phyloP scores from a whole-genome alignment of 2,113 vertebrate genomes.

The Platysternon megacephalum region DNA sequence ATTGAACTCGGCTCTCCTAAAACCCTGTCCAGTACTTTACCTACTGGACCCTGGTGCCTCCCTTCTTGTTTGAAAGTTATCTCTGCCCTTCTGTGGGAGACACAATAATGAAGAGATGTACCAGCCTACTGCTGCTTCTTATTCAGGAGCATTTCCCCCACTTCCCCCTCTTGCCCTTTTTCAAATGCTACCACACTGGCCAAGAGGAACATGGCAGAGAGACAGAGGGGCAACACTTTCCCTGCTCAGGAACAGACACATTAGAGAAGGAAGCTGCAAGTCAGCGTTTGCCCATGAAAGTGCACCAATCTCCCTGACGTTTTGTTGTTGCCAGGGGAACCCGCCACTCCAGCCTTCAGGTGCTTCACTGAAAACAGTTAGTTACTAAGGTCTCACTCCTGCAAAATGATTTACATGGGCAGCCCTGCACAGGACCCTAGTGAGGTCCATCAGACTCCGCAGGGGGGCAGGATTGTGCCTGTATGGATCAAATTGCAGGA shows the following conservation, averaged over 20 bases:
- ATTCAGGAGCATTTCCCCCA: background rate
- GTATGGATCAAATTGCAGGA: background rate
- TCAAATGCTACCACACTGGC: background rate
- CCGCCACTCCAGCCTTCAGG: rapidly evolving
- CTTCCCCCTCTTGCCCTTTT: background rate
- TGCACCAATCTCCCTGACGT: rapidly evolving
- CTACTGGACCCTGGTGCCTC: too few species aligned
- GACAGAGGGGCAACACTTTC: rapidly evolving
- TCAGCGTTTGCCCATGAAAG: background rate
- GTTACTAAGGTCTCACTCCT: background rate
- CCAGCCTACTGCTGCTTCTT: too few species aligned
- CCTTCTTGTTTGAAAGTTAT: too few species aligned
- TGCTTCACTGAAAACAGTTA: rapidly evolving
- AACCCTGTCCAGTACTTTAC: too few species aligned
- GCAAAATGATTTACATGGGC: rapidly evolving
- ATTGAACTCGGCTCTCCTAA: too few species aligned
- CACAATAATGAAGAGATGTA: too few species aligned
- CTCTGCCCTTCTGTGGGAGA: background rate
- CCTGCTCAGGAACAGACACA: rapidly evolving
- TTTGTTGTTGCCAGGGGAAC: background rate
- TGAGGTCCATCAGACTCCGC: background rate
- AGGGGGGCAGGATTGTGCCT: rapidly evolving
- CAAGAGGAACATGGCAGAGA: too few species aligned
- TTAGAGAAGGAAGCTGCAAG: background rate
- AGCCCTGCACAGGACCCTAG: rapidly evolving